Evolutionary conservation across 37 sponge, comb jelly and placozoan species (phyloP), one percentile per base, ranked within the genome.

Genomic region (Agelas oroides): DNA sequence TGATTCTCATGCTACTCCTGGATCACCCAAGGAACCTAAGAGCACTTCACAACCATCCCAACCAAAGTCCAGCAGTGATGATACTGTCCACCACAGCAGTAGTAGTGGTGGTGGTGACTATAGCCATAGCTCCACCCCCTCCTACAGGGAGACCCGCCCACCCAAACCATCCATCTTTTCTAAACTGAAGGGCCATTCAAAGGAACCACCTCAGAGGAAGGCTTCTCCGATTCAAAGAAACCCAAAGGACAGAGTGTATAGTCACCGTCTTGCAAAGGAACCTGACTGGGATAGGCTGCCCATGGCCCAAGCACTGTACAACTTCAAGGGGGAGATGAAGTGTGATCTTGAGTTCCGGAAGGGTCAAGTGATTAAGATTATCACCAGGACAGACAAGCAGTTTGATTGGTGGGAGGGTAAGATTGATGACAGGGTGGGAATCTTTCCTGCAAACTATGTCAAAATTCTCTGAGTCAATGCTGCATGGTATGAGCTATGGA

Each of bases 371-470:
- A 98, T 98, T 38, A 79, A 80, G 52, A 71, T 98, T 19, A 33
- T 96, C 33, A 89, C 91, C n/a, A 53, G 89, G 23, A 98, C 99
- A n/a, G 93, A 86, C 30, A 32, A 40, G 11, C 73, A 80, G 57
- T 13, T 54, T 27, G 80, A 79, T 30, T 98, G 99, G 99, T 98
- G 99, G 99, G 99, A 98, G 86, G 99, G 99, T 34, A 83, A 78
- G 28, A 31, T 94, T 6, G 81, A 90, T 78, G 99, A 85, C 27
- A 88, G 89, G 56, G 78, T 83, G 27, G 99, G 99, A 5, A 98
- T 98, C 64, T 98, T 98, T 74, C 99, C 99, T 30, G 96, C 95
- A 13, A 98, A 98, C 70, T 98, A 98, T 78, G 96, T 98, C 59
- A 87, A 84, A n/a, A n/a, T 18, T 25, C 91, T 19, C 15, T 91